A percentile compares a stretch with the other conserved stretches of the same genome.
Conservation (phyloP, 2,113 vertebrate species). For the Phaethornis superciliosus region DNA sequence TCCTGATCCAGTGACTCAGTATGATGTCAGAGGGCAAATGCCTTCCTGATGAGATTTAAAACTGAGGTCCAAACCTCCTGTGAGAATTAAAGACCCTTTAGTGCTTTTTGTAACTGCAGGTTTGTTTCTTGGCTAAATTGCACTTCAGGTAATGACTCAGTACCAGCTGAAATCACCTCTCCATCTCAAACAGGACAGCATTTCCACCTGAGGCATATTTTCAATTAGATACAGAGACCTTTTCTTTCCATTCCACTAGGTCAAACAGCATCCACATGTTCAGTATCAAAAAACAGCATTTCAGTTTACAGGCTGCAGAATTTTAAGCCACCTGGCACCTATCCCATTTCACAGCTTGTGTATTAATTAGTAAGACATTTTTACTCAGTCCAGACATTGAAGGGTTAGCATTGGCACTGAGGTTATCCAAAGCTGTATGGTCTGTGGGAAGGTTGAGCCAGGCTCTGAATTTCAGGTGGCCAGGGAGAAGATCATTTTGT, state of each 20-base stretch:
- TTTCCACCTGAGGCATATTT: background rate
- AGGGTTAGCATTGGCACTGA: background rate
- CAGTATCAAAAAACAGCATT: background rate
- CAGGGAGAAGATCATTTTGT: background rate
- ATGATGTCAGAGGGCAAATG: background rate
- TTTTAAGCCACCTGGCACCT: background rate
- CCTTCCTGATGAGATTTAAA: slow-evolving; percentile 32
- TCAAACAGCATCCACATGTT: background rate
- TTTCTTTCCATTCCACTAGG: background rate
- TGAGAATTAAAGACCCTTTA: slow-evolving; percentile 48
- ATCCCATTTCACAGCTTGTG: background rate
- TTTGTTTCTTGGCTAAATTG: slow-evolving; percentile 29
- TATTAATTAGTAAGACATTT: slow-evolving; percentile 13
- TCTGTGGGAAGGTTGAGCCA: background rate
- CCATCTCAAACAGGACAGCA: background rate
- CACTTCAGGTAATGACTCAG: background rate
- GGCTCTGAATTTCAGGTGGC: background rate
- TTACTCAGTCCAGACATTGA: background rate
- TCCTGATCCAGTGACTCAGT: background rate
- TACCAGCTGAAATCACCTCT: background rate
- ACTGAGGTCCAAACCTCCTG: background rate
- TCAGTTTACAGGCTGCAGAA: background rate
- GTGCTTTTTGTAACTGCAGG: background rate
- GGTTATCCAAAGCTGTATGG: background rate
- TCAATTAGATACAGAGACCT: background rate